Base-by-base conservation (phyloP, 2,888 invertebrate genomes). In the Gnatocerus cornutus region DNA sequence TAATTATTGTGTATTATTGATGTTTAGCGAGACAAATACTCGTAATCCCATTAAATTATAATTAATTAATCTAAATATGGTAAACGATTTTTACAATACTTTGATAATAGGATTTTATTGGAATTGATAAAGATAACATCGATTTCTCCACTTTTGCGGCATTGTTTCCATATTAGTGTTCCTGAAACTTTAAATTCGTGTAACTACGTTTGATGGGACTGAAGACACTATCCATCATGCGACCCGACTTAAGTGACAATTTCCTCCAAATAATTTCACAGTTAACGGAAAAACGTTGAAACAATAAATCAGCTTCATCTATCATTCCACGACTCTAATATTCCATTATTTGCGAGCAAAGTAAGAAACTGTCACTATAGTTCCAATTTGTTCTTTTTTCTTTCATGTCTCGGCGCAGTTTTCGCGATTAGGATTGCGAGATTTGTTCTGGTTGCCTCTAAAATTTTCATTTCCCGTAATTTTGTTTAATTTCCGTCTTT, bases 401-500 rank as follows among this genome's bases (percentile, higher is more conserved):
- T 21, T 21, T 4, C 21, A 21, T 21, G 21, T 21, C 21, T 21
- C 4, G 1, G 21, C 21, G 21, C 4, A 21, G 4, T 21, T 21
- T 21, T 1, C 21, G 21, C 21, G 21, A 8, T 45, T 45, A 3
- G n/a, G n/a, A 10, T 48, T 8, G 4, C 46, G 8, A 4, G 14
- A 46, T 16, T 13, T 46, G 3, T 13, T 46, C 14, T 10, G 41
- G 41, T 12, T 12, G 7, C 37, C 16, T 16, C 46, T 10, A 46
- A 58, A 46, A 55, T 58, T 65, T 65, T 56, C 46, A 62, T 68
- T 68, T 68, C 62, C 61, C 46, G 68, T 53, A 37, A 62, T 68
- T 67, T 62, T 61, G 45, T 62, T 68, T 68, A 61, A 68, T 68
- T 61, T 68, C 62, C 68, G 55, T 29, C 43, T 39, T 53, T 29